Conservation (phyloP, 2,797 vertebrate genomes). For the Galaxias olidus region DNA sequence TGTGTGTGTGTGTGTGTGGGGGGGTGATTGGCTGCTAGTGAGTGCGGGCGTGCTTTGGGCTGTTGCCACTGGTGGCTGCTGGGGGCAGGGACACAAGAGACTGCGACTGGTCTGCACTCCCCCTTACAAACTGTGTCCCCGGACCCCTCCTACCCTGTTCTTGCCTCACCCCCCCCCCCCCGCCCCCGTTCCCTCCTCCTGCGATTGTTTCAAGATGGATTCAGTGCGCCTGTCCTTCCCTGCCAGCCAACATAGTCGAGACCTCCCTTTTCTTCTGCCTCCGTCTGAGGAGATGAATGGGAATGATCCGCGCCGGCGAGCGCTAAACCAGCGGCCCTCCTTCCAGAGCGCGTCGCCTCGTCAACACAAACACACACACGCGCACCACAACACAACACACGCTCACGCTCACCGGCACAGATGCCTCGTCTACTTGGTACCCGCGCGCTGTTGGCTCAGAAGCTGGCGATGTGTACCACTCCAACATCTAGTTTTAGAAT, state of each 20-base stretch:
- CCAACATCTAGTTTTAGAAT: too few species aligned
- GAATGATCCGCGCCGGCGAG: conserved; percentile 51
- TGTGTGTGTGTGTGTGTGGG: too few species aligned
- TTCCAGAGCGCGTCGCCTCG: conserved; percentile 16
- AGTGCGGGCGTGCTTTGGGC: conserved; percentile 61
- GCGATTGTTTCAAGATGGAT: conserved; percentile 78
- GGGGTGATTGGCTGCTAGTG: conserved; percentile 73
- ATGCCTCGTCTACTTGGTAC: background rate
- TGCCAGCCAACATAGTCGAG: conserved; percentile 73
- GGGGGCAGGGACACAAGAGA: conserved; percentile 51
- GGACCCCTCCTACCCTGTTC: conserved; percentile 24
- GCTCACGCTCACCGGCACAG: conserved; percentile 26
- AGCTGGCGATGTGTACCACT: too few species aligned
- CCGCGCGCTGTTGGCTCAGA: too few species aligned
- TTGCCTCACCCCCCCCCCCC: background rate
- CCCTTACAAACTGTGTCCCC: conserved; percentile 21
- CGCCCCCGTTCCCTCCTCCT: conserved; percentile 40
- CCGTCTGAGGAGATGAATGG: conserved; percentile 34
- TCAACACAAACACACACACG: background rate
- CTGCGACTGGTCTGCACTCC: conserved; percentile 54
- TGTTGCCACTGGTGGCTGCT: conserved; percentile 51
- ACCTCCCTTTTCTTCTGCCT: conserved; percentile 61
- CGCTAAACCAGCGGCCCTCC: conserved; percentile 67
- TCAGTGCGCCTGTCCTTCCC: conserved; percentile 64
- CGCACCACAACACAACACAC: background rate